phyloP scores from a whole-genome alignment of 2,797 vertebrate species.

The Rallus crepitans region DNA sequence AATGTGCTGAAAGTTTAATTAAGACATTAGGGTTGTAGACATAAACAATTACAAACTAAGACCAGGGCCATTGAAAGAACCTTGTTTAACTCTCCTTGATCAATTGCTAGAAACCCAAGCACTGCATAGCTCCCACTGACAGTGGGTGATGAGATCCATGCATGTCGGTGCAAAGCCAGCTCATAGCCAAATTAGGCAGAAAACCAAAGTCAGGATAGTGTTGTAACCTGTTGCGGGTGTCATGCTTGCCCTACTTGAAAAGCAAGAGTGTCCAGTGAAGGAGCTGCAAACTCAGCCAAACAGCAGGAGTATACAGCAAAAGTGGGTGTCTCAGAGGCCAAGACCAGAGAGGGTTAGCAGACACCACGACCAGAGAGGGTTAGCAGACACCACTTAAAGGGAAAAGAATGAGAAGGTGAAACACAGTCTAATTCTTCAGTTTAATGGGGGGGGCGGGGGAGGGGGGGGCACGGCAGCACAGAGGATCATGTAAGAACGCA shows the following conservation, averaged over 20 bases:
- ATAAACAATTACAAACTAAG: conserved; percentile 10
- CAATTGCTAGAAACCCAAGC: background rate
- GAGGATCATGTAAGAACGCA: background rate
- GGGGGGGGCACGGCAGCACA: background rate
- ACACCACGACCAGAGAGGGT: background rate
- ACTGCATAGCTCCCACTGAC: background rate
- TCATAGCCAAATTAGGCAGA: conserved; percentile 1
- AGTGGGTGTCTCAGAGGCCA: background rate
- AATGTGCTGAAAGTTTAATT: conserved; percentile 2
- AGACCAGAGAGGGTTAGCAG: background rate
- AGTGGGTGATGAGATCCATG: background rate
- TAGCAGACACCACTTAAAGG: background rate
- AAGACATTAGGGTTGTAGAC: background rate
- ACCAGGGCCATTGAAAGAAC: background rate
- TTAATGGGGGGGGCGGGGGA: background rate
- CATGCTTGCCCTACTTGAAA: conserved; percentile 22
- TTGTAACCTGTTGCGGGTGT: background rate
- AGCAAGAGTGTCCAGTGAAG: background rate
- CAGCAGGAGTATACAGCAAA: background rate
- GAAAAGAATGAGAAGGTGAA: background rate
- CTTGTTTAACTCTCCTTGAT: background rate
- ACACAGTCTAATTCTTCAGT: background rate
- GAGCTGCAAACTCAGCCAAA: conserved; percentile 13
- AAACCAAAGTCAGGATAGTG: background rate
- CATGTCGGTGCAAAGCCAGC: background rate